Conservation (phyloP, 2,888 invertebrate genomes). For the Cenopis cana region DNA sequence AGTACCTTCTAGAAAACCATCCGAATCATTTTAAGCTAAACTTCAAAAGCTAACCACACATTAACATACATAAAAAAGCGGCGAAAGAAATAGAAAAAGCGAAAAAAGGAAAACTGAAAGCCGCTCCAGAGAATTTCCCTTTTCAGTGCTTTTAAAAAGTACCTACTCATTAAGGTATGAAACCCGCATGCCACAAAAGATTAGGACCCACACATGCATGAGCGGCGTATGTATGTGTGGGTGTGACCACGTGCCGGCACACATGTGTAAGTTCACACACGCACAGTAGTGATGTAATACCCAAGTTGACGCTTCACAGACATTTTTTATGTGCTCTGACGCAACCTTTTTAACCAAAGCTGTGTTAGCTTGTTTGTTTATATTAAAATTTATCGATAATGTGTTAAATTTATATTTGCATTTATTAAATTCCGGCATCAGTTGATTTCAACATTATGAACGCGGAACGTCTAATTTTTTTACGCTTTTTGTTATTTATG, state of each 20-base stretch:
- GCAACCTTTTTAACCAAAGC: constrained; percentile 79
- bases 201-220: constrained; percentile 69
- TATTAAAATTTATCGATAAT: constrained; percentile 44
- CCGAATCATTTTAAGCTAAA: constrained; percentile 12
- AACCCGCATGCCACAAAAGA: constrained; percentile 83
- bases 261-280: constrained; percentile 59
- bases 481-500: background rate
- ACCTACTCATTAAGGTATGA: constrained; percentile 79
- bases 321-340: constrained; percentile 84
- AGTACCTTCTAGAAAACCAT: background rate
- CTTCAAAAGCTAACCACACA: constrained; percentile 10
- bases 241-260: constrained; percentile 46
- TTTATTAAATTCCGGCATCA: constrained; percentile 21
- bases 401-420: constrained; percentile 12
- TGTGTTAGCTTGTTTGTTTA: constrained; percentile 63
- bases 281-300: constrained; percentile 75
- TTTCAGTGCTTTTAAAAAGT: constrained; percentile 78
- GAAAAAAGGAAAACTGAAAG: constrained; percentile 54
- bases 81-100: constrained; percentile 21
- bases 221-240: constrained; percentile 46
- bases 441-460: constrained; percentile 14
- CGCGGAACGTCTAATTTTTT: background rate
- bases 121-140: constrained; percentile 70
- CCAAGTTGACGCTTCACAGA: constrained; percentile 79
- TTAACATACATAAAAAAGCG: constrained; percentile 4